Conservation (phyloP, 30 jellyfish, hydroid and myxozoan species). For the Rhopilema esculentum region DNA sequence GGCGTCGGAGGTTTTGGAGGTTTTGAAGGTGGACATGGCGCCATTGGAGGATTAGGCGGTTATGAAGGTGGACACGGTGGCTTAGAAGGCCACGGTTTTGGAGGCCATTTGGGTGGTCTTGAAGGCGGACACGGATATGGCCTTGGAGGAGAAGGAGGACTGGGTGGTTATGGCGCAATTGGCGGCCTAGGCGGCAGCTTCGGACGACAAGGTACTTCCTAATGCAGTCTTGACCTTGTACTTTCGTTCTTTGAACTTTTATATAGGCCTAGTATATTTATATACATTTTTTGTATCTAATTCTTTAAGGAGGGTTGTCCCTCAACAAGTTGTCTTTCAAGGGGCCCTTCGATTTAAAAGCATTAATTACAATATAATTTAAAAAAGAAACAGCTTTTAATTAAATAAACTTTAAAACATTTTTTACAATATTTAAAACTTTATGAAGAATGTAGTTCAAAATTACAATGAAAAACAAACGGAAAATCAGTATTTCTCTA, state of each 20-base stretch:
- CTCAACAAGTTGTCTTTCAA: too few species aligned
- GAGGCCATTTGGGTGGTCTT: slow-evolving; percentile 67
- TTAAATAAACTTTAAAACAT: too few species aligned
- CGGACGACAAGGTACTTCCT: slow-evolving; percentile 66
- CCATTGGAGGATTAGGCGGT: slow-evolving; percentile 51
- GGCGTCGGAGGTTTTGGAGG: slow-evolving; percentile 57
- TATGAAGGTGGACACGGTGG: slow-evolving; percentile 58
- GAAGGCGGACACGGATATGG: slow-evolving; percentile 75
- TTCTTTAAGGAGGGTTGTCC: too few species aligned
- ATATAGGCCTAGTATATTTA: not conserved
- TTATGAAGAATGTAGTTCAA: too few species aligned
- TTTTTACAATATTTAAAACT: too few species aligned
- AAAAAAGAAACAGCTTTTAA: too few species aligned
- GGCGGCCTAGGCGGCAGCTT: slow-evolving; percentile 86
- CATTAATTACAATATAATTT: not conserved
- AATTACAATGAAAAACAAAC: too few species aligned
- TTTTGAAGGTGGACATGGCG: slow-evolving; percentile 45
- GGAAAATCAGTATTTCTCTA: too few species aligned
- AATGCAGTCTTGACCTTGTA: too few species aligned
- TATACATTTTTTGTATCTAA: too few species aligned
- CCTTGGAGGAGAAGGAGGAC: slow-evolving; percentile 70
- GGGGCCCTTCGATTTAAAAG: not conserved
- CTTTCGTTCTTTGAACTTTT: not conserved
- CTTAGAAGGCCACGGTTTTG: slow-evolving; percentile 60
- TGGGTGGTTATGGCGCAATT: slow-evolving; percentile 63